Evolutionary conservation across 2,797 vertebrate genomes (phyloP), one percentile per base, ranked within the genome.

Genomic region (Erethizon dorsatum): DNA sequence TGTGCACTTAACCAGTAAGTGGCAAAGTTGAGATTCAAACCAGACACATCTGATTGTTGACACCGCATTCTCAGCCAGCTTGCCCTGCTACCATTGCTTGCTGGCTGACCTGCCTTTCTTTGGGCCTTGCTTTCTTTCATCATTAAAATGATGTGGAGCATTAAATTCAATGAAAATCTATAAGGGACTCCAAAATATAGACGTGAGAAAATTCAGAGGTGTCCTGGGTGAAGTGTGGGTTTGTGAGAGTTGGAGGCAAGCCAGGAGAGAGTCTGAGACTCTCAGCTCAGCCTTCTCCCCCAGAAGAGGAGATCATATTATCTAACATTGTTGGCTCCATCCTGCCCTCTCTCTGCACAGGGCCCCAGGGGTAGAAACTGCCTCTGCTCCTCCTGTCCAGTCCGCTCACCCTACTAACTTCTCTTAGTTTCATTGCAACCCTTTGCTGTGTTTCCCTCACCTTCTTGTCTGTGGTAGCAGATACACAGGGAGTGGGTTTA

Each of bases 21-120:
- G 65, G 82, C 14, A 3, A 61, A 88, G n/a, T 37, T 85, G 54
- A 33, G 69, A 4, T 57, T 90, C 92, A 88, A 20, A 56, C 17
- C 7, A 5, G 0, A 85, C 13, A 12, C 31, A 24, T 85, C 52
- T 50, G 14, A 28, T 15, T 17, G 13, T 12, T 45, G 54, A 63
- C 22, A 73, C 10, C 22, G 0, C 14, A 0, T 45, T 75, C 54
- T 54, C 50, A 15, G 8, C 71, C 22, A 10, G 41, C 65, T 73
- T 0, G 0, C 17, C n/a, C 10, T 2, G 50, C 69, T 12, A 2
- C 31, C 54, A 22, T 52, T 88, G 63, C 33, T 52, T 1, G 0
- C 28, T 12, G 26, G 20, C 13, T 28, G 17, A 47, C 67, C 22
- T 31, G 4, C 20, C 63, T 15, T 12, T 56, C 83, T 57, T 7